Percentiles rank a stretch among this genome's conserved stretches.
Conservation (phyloP, 2,113 vertebrate genomes). For the Sapajus apella region DNA sequence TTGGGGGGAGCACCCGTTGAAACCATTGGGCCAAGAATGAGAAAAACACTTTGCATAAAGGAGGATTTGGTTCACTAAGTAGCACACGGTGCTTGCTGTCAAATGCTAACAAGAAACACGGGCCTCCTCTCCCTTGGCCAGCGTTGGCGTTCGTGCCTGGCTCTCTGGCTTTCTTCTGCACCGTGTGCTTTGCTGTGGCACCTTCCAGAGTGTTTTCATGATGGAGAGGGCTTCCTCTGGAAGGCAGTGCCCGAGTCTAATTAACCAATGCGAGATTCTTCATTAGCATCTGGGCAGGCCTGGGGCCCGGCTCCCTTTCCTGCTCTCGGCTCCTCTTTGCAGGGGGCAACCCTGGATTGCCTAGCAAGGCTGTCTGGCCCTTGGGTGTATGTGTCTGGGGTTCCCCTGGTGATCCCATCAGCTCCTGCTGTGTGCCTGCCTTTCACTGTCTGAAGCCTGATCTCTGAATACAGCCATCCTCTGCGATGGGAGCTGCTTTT, state of each 20-base stretch:
- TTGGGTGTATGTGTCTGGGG: background rate
- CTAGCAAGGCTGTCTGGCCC: background rate
- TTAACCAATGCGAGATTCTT: background rate
- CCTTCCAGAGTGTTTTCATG: background rate
- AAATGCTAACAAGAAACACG: background rate
- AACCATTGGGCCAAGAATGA: conserved; percentile 56
- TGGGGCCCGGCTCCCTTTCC: background rate
- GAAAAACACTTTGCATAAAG: conserved; percentile 41
- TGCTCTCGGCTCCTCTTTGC: rapidly evolving
- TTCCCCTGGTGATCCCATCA: background rate
- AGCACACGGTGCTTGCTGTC: background rate
- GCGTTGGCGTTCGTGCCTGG: background rate
- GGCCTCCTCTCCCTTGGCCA: background rate
- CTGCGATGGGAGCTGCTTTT: too few species aligned
- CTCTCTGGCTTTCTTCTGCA: background rate
- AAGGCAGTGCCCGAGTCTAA: background rate
- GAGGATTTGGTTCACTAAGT: conserved; percentile 31
- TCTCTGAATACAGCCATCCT: background rate
- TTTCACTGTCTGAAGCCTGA: background rate
- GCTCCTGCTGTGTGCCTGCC: background rate
- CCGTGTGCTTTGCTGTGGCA: background rate
- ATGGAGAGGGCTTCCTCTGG: background rate
- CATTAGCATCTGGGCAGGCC: background rate
- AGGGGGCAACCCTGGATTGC: too few species aligned
- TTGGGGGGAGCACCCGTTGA: background rate